A percentile compares a stretch with the other conserved stretches of the same genome.
Evolutionary conservation across 2,888 invertebrate species (phyloP).

Genomic region (Ischnura elegans): DNA sequence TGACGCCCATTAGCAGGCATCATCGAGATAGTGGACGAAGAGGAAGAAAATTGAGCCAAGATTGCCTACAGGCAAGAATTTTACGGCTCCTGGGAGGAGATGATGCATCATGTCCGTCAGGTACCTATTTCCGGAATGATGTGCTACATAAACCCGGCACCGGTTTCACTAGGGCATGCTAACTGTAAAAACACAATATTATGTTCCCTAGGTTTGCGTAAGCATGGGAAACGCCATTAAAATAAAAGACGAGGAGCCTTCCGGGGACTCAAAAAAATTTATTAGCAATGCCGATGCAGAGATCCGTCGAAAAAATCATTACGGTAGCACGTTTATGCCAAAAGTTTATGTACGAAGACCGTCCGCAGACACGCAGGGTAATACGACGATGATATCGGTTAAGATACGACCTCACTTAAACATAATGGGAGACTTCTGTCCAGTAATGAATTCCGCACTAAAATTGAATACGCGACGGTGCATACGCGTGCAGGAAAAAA

Average conservation of each 20-base stretch:
- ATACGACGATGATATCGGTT: neutral
- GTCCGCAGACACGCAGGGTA: neutral
- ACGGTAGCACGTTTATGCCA: neutral
- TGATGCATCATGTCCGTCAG: no score
- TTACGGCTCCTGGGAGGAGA: neutral
- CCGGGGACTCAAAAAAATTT: neutral
- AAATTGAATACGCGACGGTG: neutral
- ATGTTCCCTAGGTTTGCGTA: neutral
- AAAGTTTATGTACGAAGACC: neutral
- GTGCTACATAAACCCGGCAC: neutral
- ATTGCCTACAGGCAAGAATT: neutral
- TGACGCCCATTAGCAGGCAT: neutral
- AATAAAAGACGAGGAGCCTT: neutral
- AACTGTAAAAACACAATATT: neutral
- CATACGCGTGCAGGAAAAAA: neutral
- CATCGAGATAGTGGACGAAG: neutral
- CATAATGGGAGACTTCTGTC: slow-evolving; percentile 10
- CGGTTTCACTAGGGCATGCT: neutral
- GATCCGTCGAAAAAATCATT: neutral
- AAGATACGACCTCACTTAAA: neutral
- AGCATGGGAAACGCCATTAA: neutral
- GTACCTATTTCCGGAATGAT: neutral
- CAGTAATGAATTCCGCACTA: neutral
- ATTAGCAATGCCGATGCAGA: neutral
- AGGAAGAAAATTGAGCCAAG: neutral